Percentiles rank a stretch among this genome's conserved stretches.
These are phyloP conservation scores for Cyprinella venusta DNA, from an alignment of 2,797 vertebrate genomes.

Conservation along the genomic window DNA sequence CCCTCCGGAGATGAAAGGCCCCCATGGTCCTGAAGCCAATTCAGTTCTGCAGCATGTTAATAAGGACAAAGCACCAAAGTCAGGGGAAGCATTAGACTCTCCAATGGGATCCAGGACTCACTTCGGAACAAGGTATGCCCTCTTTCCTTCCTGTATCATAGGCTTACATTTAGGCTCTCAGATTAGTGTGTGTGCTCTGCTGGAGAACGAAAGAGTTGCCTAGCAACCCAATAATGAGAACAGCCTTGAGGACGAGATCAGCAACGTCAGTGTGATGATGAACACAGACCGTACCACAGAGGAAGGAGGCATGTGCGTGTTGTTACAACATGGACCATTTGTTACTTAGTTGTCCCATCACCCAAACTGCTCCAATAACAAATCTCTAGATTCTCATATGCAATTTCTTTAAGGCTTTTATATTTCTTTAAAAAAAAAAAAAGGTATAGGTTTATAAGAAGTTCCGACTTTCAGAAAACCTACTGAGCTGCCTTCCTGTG, in stretches of 20 bases:
- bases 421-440: slow-evolving; percentile 10
- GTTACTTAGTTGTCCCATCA: slow-evolving; percentile 53
- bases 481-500: neutral
- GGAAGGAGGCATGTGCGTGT: slow-evolving; percentile 48
- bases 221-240: slow-evolving; percentile 71
- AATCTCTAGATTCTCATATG: slow-evolving; percentile 23
- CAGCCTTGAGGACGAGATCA: slow-evolving; percentile 65
- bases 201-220: slow-evolving; percentile 68
- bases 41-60: slow-evolving; percentile 90
- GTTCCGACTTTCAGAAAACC: slow-evolving; percentile 12
- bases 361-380: slow-evolving; percentile 39
- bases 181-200: slow-evolving; percentile 62
- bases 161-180: slow-evolving; percentile 60
- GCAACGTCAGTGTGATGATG: slow-evolving; percentile 64
- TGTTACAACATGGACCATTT: slow-evolving; percentile 52
- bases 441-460: neutral
- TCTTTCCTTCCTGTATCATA: slow-evolving; percentile 50
- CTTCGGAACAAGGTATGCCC: slow-evolving; percentile 84
- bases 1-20: slow-evolving; percentile 80
- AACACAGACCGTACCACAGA: slow-evolving; percentile 57
- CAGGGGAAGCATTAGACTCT: slow-evolving; percentile 82
- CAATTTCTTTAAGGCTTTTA: slow-evolving; percentile 15
- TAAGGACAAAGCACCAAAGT: slow-evolving; percentile 85
- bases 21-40: slow-evolving; percentile 85
- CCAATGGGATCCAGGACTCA: slow-evolving; percentile 80